These are phyloP conservation scores for Parnassius orleans DNA, from an alignment of 2,888 invertebrate genomes.

Conservation along the genomic window DNA sequence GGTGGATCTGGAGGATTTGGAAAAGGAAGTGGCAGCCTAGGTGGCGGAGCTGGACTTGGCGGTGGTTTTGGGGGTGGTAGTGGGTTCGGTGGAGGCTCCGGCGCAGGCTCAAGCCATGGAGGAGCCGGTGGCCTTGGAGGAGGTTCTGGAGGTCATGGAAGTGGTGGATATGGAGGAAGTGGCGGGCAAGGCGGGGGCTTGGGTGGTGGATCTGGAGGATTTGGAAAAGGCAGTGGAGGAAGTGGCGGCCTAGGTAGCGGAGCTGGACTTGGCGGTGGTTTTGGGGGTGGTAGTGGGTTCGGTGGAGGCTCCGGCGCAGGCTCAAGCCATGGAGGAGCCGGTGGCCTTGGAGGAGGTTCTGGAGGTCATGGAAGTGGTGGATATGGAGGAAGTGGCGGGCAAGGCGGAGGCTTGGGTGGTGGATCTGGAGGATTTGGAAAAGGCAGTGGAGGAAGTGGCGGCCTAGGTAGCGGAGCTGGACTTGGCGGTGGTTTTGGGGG, in stretches of 20 bases:
- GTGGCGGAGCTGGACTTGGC: conserved; percentile 22
- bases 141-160: conserved; percentile 32
- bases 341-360: conserved; percentile 26
- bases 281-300: conserved; percentile 29
- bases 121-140: conserved; percentile 30
- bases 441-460: conserved; percentile 27
- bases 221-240: conserved; percentile 21
- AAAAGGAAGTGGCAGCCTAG: conserved; percentile 27
- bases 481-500: conserved; percentile 31
- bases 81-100: background rate
- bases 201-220: conserved; percentile 28
- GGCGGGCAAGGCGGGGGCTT: background rate
- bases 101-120: too few species aligned
- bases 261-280: conserved; percentile 29
- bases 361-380: conserved; percentile 26
- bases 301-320: conserved; percentile 45
- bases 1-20: conserved; percentile 35
- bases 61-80: conserved; percentile 31
- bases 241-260: conserved; percentile 26
- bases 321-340: conserved; percentile 37
- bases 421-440: conserved; percentile 27
- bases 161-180: conserved; percentile 35
- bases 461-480: conserved; percentile 23
- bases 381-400: conserved; percentile 35
- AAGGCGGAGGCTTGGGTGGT: conserved; percentile 30